These are phyloP conservation scores for Siniperca scherzeri DNA, from an alignment of 2,797 vertebrate species.

Conservation along the genomic window DNA sequence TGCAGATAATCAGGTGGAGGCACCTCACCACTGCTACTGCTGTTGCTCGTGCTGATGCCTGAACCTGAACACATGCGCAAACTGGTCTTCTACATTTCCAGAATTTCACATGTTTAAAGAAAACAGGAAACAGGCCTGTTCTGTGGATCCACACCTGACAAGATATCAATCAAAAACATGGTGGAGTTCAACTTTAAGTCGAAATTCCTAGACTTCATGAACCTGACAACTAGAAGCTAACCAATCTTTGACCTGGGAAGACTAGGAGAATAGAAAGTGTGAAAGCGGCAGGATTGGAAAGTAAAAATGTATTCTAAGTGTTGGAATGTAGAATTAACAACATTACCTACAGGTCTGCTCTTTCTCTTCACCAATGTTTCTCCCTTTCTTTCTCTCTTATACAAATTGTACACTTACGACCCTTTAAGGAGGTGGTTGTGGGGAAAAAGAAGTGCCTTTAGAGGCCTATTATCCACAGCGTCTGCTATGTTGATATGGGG, in stretches of 20 bases:
- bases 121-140: not conserved
- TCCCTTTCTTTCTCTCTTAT: constrained; percentile 24
- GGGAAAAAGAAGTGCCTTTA: constrained; percentile 69
- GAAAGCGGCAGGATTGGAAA: constrained; percentile 16
- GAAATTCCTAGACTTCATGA: not conserved
- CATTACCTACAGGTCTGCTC: constrained; percentile 20
- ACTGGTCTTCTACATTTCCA: not conserved
- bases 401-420: constrained; percentile 51
- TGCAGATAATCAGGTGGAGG: not conserved
- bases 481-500: constrained; percentile 73
- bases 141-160: not conserved
- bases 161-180: not conserved
- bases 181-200: not conserved
- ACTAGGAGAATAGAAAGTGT: not conserved
- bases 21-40: not conserved
- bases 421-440: constrained; percentile 60
- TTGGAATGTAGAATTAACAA: constrained; percentile 15
- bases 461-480: constrained; percentile 74
- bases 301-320: constrained; percentile 12
- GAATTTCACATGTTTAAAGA: not conserved
- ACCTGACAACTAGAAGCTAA: not conserved
- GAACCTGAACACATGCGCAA: not conserved
- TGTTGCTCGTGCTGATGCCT: not conserved
- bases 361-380: constrained; percentile 17
- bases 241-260: not conserved